Evolutionary conservation across 1,140 invertebrate genomes (phyloP).

Genomic region (Caenorhabditis remanei): DNA sequence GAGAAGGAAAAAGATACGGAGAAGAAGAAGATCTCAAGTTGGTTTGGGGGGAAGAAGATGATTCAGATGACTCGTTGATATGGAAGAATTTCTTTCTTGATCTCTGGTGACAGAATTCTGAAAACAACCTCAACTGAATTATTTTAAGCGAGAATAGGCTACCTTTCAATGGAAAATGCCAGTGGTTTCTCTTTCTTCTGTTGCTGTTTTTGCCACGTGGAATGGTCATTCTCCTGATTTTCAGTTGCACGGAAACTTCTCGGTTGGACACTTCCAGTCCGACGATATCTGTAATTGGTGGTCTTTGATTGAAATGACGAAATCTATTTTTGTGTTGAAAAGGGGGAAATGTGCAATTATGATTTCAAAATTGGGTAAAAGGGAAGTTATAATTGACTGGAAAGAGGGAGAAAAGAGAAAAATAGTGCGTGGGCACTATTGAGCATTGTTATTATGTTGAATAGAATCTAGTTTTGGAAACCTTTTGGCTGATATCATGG

Average conservation of each 20-base stretch:
- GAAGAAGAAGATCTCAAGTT: not conserved
- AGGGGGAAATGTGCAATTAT: conserved; percentile 23
- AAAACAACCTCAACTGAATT: not conserved
- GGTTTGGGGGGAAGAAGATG: not conserved
- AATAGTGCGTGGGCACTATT: conserved; percentile 9
- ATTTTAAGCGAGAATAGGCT: not conserved
- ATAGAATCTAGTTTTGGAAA: too few relatives aligned
- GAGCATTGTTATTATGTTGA: too few relatives aligned
- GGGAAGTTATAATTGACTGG: conserved; percentile 27
- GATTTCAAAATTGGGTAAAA: not conserved
- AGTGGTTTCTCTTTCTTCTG: conserved; percentile 40
- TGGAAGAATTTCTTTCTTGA: conserved; percentile 5
- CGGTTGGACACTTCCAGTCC: conserved; percentile 44
- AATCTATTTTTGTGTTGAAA: not conserved
- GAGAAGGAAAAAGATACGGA: not conserved
- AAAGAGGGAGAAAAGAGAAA: not conserved
- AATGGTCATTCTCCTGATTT: conserved; percentile 18
- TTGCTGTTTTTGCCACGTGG: conserved; percentile 47
- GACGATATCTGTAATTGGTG: conserved; percentile 14
- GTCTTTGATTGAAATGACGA: not conserved
- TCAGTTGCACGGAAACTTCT: conserved; percentile 43
- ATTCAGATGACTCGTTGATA: conserved; percentile 37
- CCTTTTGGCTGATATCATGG: too few relatives aligned
- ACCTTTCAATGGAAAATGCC: conserved; percentile 45
- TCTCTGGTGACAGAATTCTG: conserved; percentile 35